Base-by-base conservation (phyloP, 2,113 vertebrate species). In the Syngnathoides biaculeatus region DNA sequence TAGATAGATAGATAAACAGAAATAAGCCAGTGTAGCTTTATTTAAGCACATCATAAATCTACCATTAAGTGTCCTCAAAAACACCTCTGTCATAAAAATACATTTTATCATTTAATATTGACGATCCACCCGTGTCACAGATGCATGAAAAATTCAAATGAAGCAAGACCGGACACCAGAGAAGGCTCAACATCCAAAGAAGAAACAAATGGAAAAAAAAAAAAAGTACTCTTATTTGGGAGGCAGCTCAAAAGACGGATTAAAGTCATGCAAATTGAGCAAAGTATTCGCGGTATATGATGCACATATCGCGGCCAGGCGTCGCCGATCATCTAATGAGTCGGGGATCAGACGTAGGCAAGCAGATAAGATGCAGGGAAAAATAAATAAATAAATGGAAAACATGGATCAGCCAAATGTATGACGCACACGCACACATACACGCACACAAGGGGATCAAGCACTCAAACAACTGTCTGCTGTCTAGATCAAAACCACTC, bases 401-500 rank as follows among this genome's bases (percentile, higher is more conserved):
- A 45, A 0, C 3, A 8, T 8, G 19, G 27, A 42, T 65, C 12
- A 13, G 39, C 24, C n/a, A 48, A 19, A 72, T 39, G 27, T 20
- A 45, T 40, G 26, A 43, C 65, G 68, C 11, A 26, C 48, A 63
- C 47, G 65, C 38, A 58, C 53, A n/a, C 10, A 27, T n/a, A n/a
- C 56, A 35, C 56, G 19, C 56, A 58, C 26, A 75, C 48, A 14
- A 27, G 8, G 6, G 55, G 17, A 24, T n/a, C 5, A 35, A 22
- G 35, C 19, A 45, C 64, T 65, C 59, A 67, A 65, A 64, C 55
- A 72, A 76, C 45, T 15, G 39, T 53, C 52, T 55, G 22, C 22
- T 24, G 4, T n/a, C 8, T 9, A 27, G 68, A 85, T 81, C 57
- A 78, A 83, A 77, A 66, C 19, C 67, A 61, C 22, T 57, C 7